Percentiles rank a stretch among this genome's conserved stretches.
These are phyloP conservation scores for Epinephelus moara DNA, from an alignment of 2,113 vertebrate genomes.

Conservation along the genomic window DNA sequence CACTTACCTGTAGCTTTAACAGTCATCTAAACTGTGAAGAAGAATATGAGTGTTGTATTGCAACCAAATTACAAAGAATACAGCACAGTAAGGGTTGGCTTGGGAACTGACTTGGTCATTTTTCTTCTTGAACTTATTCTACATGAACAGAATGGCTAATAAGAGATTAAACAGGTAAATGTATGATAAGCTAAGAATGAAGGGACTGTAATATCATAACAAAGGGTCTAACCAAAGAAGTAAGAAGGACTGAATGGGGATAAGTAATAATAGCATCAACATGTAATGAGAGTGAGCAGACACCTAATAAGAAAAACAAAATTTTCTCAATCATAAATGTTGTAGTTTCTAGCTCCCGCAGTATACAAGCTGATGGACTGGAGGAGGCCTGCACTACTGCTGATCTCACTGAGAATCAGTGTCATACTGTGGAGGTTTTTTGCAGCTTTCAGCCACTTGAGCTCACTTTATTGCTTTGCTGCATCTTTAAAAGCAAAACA, in stretches of 20 bases:
- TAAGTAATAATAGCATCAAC: neutral
- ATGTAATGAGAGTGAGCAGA: neutral
- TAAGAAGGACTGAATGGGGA: neutral
- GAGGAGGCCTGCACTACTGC: neutral
- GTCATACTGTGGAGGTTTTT: too few relatives aligned
- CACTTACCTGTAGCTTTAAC: constrained; percentile 10
- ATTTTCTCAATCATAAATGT: neutral
- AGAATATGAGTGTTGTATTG: neutral
- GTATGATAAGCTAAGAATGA: neutral
- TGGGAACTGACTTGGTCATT: neutral
- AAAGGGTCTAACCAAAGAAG: neutral
- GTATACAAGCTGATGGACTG: neutral
- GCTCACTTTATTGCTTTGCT: neutral
- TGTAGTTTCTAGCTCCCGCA: neutral
- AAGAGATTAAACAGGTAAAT: neutral
- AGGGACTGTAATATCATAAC: neutral
- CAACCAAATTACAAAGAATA: neutral
- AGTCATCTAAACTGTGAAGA: neutral
- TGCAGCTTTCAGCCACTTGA: neutral
- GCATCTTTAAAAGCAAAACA: neutral
- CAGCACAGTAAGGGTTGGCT: neutral
- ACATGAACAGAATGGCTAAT: neutral
- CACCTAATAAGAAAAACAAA: neutral
- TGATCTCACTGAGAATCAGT: neutral
- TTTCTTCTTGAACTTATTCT: neutral